A percentile compares a stretch with the other conserved stretches of the same genome.
phyloP scores from a whole-genome alignment of 2,888 invertebrate genomes.

The Cenopis cana region DNA sequence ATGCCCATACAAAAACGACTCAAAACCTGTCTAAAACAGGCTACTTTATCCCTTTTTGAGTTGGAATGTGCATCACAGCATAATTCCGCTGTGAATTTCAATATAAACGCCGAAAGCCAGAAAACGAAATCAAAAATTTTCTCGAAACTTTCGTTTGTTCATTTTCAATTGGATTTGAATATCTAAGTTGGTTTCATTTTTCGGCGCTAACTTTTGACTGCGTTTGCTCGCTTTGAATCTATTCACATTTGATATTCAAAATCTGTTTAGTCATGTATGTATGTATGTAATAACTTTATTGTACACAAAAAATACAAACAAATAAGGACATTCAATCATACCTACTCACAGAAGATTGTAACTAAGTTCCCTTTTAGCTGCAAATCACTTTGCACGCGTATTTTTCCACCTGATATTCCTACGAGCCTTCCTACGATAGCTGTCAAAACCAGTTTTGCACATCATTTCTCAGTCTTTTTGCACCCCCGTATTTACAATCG shows the following conservation, averaged over 20 bases:
- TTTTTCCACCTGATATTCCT: too few relatives aligned
- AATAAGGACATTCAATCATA: too few relatives aligned
- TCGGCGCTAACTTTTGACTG: constrained; percentile 1
- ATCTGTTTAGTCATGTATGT: too few relatives aligned
- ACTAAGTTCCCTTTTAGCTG: too few relatives aligned
- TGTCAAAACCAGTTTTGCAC: too few relatives aligned
- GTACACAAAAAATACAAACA: too few relatives aligned
- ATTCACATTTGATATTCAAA: not conserved
- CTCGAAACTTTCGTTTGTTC: constrained; percentile 27
- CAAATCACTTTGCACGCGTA: too few relatives aligned
- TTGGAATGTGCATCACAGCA: not conserved
- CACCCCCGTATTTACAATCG: too few relatives aligned
- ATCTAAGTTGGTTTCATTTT: constrained; percentile 10
- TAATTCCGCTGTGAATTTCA: constrained; percentile 34
- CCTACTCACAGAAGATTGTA: too few relatives aligned
- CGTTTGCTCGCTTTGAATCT: constrained; percentile 3
- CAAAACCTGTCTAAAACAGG: not conserved
- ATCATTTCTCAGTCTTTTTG: too few relatives aligned
- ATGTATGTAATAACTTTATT: too few relatives aligned
- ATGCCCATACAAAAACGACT: not conserved
- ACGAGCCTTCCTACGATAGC: too few relatives aligned
- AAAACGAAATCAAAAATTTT: constrained; percentile 31
- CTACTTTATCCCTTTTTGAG: not conserved
- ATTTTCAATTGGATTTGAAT: constrained; percentile 30
- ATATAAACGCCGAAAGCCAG: constrained; percentile 22